Base-by-base conservation (phyloP, 2,888 invertebrate species). In the Acleris literana region DNA sequence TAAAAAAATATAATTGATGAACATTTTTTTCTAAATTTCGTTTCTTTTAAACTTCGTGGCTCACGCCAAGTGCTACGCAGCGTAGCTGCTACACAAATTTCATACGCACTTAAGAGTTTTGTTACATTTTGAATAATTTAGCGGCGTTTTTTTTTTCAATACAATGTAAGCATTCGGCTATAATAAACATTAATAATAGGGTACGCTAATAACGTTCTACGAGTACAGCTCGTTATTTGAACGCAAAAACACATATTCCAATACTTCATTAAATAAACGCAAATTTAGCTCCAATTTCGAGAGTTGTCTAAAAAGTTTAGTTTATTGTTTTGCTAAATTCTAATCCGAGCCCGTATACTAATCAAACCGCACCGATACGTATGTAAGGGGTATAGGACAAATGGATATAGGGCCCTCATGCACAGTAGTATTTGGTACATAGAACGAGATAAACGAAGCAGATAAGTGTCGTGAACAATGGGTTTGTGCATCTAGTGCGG, bases 401-500 rank as follows among this genome's bases (percentile, higher is more conserved):
- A 39, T 39, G 11, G 13, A 13, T 13, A 13, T 9, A 39, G 11
- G 9, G 33, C 33, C 13, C 39, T 39, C 33, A 39, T 39, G 33
- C 33, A 2, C 33, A 39, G 13, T 46, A 5, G 46, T 53, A 29
- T 63, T n/a, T 58, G 44, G 53, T 44, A 25, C 52, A 18, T 52
- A 44, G 3, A 43, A 5, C 29, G 62, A 75, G 71, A 70, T 72
- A 76, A 75, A 68, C 78, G 75, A 75, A 75, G 77, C 75, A 76
- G 74, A 76, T 78, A 79, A 72, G 76, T 71, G 76, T 79, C 73
- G 77, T 76, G 81, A 86, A 90, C 91, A 90, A 90, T 89, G 81
- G 86, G 83, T 78, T 79, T 84, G 80, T 81, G 86, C 87, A 90
- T 89, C 88, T 90, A 86, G 85, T 81, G 85, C 83, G 92, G 82